Conservation (phyloP, 2,888 invertebrate genomes). For the Chymomyza fuscimana region DNA sequence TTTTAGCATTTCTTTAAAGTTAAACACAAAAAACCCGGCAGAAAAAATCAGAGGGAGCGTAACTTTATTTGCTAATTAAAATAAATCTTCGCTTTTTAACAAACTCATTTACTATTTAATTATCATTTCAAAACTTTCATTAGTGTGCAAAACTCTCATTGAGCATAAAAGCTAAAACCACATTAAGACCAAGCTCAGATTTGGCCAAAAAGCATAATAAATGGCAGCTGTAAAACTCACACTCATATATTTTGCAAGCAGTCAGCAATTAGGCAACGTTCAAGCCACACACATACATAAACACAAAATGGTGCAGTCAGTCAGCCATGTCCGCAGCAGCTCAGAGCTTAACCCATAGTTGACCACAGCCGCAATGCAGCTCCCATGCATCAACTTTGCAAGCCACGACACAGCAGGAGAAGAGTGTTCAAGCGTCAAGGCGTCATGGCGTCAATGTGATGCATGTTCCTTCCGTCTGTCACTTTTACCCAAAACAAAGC, state of each 20-base stretch:
- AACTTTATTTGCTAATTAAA: not conserved
- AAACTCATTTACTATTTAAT: not conserved
- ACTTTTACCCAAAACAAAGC: not conserved
- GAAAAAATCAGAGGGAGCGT: too few relatives aligned
- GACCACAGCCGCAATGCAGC: conserved; percentile 23
- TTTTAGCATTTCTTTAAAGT: too few relatives aligned
- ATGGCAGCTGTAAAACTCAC: not conserved
- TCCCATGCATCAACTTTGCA: conserved; percentile 3
- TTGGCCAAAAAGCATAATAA: conserved; percentile 6
- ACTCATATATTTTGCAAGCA: not conserved
- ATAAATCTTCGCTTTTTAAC: not conserved
- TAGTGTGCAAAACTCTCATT: not conserved
- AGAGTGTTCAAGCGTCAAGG: not conserved
- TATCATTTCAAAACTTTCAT: not conserved
- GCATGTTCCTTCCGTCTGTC: not conserved
- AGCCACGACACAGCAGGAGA: too few relatives aligned
- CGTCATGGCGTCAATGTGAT: not conserved
- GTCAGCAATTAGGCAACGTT: not conserved
- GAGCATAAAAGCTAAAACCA: not conserved
- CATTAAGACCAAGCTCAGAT: not conserved
- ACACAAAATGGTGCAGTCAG: conserved; percentile 13
- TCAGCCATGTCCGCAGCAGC: not conserved
- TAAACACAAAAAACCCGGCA: too few relatives aligned
- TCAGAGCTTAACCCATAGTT: conserved; percentile 11
- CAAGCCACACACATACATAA: not conserved